Evolutionary conservation across 2,797 vertebrate species (phyloP).

Genomic region (Trematomus bernacchii): DNA sequence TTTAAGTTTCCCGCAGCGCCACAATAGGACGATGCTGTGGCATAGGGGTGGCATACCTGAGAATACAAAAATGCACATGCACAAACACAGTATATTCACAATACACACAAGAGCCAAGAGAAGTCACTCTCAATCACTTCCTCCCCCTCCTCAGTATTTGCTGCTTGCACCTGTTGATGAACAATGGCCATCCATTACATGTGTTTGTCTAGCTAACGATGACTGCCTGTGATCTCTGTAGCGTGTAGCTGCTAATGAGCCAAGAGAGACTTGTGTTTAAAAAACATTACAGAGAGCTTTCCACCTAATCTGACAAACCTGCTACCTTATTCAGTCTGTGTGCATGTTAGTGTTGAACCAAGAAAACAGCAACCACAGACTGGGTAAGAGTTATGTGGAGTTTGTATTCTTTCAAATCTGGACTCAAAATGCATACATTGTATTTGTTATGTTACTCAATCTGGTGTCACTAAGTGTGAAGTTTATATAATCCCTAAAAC

Average conservation of each 20-base stretch:
- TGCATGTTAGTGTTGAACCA: not conserved
- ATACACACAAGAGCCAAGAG: not conserved
- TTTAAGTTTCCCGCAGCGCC: no score
- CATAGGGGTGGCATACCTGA: not conserved
- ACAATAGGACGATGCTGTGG: not conserved
- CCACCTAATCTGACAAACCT: not conserved
- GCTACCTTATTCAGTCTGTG: not conserved
- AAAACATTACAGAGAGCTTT: slow-evolving; percentile 19
- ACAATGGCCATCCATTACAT: slow-evolving; percentile 4
- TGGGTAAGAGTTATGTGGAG: not conserved
- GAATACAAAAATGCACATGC: not conserved
- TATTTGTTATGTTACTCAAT: not conserved
- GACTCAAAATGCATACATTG: not conserved
- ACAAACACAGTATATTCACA: not conserved
- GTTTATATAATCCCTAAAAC: not conserved
- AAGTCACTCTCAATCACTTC: not conserved
- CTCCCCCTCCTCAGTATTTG: slow-evolving; percentile 1
- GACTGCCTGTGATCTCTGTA: not conserved
- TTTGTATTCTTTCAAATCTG: not conserved
- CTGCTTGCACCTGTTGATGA: slow-evolving; percentile 19
- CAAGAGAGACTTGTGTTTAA: not conserved
- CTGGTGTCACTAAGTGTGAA: not conserved
- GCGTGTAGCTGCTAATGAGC: slow-evolving; percentile 28
- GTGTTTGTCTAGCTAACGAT: slow-evolving; percentile 14
- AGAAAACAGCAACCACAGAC: not conserved